Base-by-base conservation (phyloP, 2,113 vertebrate species). In the Cranoglanis bouderius region DNA sequence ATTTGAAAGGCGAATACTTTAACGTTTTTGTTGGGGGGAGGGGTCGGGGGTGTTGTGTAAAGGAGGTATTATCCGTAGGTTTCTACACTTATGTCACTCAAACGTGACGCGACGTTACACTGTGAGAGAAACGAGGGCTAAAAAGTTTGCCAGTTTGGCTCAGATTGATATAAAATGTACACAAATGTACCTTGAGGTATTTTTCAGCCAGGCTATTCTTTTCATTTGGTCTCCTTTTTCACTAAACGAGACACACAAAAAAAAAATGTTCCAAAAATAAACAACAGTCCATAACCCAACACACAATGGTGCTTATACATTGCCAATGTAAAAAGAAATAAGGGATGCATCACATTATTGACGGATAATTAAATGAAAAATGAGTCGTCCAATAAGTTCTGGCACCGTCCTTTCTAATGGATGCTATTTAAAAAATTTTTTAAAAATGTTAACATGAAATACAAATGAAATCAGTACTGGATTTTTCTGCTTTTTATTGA, bases 41-140 rank as follows among this genome's bases (percentile, higher is more conserved):
- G 24, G 1, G 46, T 8, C 9, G 46, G 46, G 46, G 1, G 3
- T 14, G 77, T 18, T 32, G 51, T 21, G 18, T 81, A 40, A 38
- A 82, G 88, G 90, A 93, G 87, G 90, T 82, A 18, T 72, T 92
- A 93, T 94, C 90, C 82, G 91, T 90, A 90, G 91, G 91, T 91
- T 90, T 90, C 53, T 67, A 61, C 91, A 93, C 92, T 53, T 89
- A 90, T 90, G 91, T 92, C 91, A 90, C 90, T 88, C 89, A 90
- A 92, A 92, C 91, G 94, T 82, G 93, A 92, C 91, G 93, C 75
- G 26, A 82, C 46, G 61, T 67, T 87, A 87, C 86, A 81, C 53
- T 84, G 67, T 74, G 91, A 93, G 92, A 92, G 92, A 90, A 92
- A 92, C 87, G 88, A 67, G 40, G 92, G 92, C 93, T 94, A 93